These are phyloP conservation scores for Dastarcus helophoroides DNA, from an alignment of 2,888 invertebrate species.

Conservation along the genomic window DNA sequence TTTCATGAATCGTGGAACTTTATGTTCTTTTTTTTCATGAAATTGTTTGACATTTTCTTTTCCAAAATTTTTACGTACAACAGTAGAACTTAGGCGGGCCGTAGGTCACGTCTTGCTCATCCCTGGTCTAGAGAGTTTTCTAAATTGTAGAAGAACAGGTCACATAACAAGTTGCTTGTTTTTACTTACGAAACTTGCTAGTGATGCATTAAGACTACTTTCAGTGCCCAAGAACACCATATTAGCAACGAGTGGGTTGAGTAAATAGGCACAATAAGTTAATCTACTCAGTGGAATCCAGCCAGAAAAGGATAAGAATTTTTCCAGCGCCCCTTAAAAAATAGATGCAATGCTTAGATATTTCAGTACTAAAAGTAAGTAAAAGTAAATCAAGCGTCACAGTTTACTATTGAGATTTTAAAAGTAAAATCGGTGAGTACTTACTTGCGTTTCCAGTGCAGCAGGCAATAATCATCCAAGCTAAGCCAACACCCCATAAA, in stretches of 20 bases:
- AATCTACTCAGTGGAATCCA: conserved; percentile 40
- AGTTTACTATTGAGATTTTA: no score
- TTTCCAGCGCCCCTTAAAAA: conserved; percentile 34
- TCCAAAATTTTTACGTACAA: no score
- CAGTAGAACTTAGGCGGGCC: no score
- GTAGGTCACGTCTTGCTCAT: no score
- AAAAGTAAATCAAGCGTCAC: no score
- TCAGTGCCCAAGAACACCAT: conserved; percentile 35
- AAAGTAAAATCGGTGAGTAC: conserved; percentile 4
- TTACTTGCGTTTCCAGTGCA: conserved; percentile 42
- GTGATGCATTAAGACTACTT: conserved; percentile 26
- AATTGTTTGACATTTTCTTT: no score
- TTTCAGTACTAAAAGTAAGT: conserved; percentile 3
- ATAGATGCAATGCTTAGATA: conserved; percentile 3
- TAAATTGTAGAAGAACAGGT: no score
- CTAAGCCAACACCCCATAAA: conserved; percentile 43
- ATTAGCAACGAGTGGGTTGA: conserved; percentile 46
- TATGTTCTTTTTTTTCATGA: background rate
- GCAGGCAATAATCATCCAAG: conserved; percentile 47
- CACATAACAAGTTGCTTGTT: background rate
- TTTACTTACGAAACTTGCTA: conserved; percentile 30
- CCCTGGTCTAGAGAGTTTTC: no score
- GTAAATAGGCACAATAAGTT: conserved; percentile 46
- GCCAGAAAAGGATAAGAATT: conserved; percentile 30
- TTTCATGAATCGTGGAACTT: no score